Percentiles rank a stretch among this genome's conserved stretches.
Evolutionary conservation across 2,888 invertebrate genomes (phyloP).

Genomic region (Cyrtodaria siliqua): DNA sequence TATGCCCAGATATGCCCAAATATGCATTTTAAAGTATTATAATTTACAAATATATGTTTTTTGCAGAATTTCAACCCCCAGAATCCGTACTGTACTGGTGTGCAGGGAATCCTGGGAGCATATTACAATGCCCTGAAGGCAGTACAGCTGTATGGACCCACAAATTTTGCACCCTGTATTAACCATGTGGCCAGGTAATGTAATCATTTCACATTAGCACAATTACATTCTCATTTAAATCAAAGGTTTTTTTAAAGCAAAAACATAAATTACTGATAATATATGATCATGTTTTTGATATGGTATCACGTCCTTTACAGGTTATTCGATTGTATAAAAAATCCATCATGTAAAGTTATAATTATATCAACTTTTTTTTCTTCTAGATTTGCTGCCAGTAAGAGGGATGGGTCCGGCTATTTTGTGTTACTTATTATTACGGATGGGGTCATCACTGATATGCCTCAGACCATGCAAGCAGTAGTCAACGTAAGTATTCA

Average conservation of each 20-base stretch:
- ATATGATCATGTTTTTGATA: no score
- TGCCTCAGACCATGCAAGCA: slow-evolving; percentile 85
- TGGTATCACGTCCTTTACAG: no score
- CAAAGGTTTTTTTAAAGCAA: no score
- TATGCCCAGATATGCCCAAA: no score
- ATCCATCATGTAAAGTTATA: no score
- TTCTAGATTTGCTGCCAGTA: slow-evolving; percentile 86
- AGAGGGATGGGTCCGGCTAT: slow-evolving; percentile 87
- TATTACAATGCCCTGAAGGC: slow-evolving; percentile 80
- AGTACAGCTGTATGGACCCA: slow-evolving; percentile 85
- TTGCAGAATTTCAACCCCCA: slow-evolving; percentile 87
- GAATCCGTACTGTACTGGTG: slow-evolving; percentile 87
- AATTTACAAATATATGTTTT: no score
- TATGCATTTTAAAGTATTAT: no score
- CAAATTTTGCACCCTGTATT: slow-evolving; percentile 85
- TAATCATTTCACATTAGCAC: no score
- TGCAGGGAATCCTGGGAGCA: slow-evolving; percentile 83
- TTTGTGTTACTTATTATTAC: slow-evolving; percentile 89
- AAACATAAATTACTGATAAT: no score
- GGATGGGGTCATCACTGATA: slow-evolving; percentile 89
- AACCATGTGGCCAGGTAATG: slow-evolving; percentile 84
- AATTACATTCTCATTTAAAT: no score
- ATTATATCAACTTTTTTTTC: no score
- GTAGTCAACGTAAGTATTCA: slow-evolving; percentile 83
- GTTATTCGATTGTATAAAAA: no score